Evolutionary conservation across 92 coral and sea anemone genomes (phyloP).

Genomic region (Porites divaricata): DNA sequence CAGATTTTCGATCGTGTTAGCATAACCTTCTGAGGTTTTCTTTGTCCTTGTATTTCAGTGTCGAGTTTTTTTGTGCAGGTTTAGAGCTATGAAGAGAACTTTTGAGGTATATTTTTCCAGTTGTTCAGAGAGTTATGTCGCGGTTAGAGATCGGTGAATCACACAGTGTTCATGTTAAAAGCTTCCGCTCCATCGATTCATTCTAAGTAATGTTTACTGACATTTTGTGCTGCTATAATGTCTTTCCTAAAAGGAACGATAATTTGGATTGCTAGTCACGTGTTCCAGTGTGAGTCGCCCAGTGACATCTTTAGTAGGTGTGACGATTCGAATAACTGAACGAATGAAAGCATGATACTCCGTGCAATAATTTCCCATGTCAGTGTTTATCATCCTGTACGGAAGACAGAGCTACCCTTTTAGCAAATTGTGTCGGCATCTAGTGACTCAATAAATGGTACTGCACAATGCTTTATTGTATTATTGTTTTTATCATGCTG

Average conservation of each 20-base stretch:
- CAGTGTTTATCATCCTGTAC: no score
- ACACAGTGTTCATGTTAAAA: neutral
- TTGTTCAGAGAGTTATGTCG: neutral
- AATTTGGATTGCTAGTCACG: neutral
- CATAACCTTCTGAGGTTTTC: no score
- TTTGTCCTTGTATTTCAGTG: no score
- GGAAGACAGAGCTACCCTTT: no score
- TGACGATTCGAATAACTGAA: no score
- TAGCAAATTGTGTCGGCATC: no score
- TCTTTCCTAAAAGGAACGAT: neutral
- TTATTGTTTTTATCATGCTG: neutral
- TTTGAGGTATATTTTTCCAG: neutral
- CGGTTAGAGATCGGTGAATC: conserved; percentile 10
- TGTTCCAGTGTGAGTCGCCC: no score
- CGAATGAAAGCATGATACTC: no score
- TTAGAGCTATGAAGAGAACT: neutral
- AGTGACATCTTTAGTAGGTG: no score
- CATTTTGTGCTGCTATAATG: neutral
- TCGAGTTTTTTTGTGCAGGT: no score
- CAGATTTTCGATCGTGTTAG: neutral
- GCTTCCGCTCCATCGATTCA: conserved; percentile 12
- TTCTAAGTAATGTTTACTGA: neutral
- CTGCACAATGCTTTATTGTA: neutral
- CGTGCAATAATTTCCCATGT: no score
- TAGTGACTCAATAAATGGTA: neutral